Evolutionary conservation across 2,888 invertebrate genomes (phyloP).

Genomic region (Philonicus albiceps): DNA sequence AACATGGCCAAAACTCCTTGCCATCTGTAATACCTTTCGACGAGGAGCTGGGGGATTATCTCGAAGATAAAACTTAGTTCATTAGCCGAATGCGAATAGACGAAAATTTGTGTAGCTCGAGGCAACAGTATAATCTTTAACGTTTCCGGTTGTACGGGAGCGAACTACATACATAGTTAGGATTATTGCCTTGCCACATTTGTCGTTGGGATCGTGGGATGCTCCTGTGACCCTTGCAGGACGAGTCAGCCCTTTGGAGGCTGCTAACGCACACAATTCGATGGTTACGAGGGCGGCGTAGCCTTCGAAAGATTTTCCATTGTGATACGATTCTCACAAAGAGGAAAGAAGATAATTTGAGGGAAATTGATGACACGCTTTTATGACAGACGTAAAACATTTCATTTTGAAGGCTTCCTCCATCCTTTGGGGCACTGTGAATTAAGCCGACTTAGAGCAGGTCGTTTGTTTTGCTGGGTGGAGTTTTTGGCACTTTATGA

Average conservation of each 20-base stretch:
- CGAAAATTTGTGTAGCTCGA: not conserved
- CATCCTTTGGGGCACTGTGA: slow-evolving; percentile 1
- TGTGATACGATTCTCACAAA: slow-evolving; percentile 12
- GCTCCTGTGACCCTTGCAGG: not conserved
- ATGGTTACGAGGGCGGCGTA: not conserved
- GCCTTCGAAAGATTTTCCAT: slow-evolving; percentile 16
- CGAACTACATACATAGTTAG: not conserved
- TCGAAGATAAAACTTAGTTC: not conserved
- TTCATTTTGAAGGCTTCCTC: slow-evolving; percentile 39
- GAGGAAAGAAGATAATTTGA: slow-evolving; percentile 39
- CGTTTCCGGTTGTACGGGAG: not conserved
- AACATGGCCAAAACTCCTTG: not conserved
- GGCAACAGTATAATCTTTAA: not conserved
- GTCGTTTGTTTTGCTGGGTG: slow-evolving; percentile 30
- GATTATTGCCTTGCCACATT: slow-evolving; percentile 24
- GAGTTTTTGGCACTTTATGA: slow-evolving; percentile 35
- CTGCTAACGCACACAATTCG: not conserved
- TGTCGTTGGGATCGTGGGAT: not conserved
- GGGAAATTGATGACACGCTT: slow-evolving; percentile 43
- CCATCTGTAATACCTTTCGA: not conserved
- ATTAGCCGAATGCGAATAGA: slow-evolving; percentile 17
- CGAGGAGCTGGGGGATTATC: not conserved
- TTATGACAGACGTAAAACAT: slow-evolving; percentile 45
- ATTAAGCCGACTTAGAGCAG: slow-evolving; percentile 29
- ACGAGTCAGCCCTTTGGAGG: not conserved